Conservation (phyloP, 2,797 vertebrate species). For the Malurus splendens region DNA sequence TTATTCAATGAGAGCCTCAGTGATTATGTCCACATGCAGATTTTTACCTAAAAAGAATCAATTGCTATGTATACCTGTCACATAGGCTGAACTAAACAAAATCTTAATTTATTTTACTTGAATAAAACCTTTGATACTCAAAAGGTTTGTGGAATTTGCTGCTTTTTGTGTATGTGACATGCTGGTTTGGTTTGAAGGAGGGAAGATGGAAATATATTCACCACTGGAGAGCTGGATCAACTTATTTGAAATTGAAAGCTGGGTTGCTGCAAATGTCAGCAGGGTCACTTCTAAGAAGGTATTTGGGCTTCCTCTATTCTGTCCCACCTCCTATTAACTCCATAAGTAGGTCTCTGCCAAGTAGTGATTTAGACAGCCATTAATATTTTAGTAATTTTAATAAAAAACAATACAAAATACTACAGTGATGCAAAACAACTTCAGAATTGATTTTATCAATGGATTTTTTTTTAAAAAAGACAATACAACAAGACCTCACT, state of each 20-base stretch:
- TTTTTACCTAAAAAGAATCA: background rate
- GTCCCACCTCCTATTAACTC: background rate
- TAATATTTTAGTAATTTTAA: background rate
- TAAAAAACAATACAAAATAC: background rate
- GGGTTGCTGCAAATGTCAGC: background rate
- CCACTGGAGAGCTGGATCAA: background rate
- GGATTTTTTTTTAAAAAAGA: background rate
- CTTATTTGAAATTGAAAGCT: background rate
- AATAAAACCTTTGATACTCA: slow-evolving; percentile 22
- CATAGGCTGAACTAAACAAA: background rate
- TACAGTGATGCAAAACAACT: background rate
- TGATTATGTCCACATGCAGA: background rate
- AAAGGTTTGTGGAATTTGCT: background rate
- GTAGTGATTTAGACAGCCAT: background rate
- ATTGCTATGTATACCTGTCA: background rate
- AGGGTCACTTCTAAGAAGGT: background rate
- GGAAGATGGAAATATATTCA: background rate
- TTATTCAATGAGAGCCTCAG: background rate
- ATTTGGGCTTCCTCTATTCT: background rate
- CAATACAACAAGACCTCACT: background rate
- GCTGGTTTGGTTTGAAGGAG: background rate
- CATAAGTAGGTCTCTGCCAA: background rate
- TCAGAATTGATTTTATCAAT: background rate
- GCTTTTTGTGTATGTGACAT: background rate
- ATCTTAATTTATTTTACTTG: background rate